A percentile compares a stretch with the other conserved stretches of the same genome.
Evolutionary conservation across 64 coral and sea anemone species (phyloP).

Genomic region (Montipora efflorescens): DNA sequence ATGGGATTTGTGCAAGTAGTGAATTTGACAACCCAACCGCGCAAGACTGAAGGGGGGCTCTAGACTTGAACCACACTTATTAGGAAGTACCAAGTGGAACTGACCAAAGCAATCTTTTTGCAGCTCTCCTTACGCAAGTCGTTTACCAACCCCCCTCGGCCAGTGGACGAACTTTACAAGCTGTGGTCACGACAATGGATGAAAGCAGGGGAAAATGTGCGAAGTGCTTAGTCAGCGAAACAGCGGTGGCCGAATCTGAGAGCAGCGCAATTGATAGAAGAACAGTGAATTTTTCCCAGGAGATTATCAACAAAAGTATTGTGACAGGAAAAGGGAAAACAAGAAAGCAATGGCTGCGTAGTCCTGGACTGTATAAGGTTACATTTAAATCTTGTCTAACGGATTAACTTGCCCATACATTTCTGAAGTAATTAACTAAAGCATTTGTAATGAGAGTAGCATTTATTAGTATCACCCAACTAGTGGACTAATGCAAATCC

Average conservation of each 20-base stretch:
- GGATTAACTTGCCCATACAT: too few relatives aligned
- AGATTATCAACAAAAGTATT: slow-evolving; percentile 43
- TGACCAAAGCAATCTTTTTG: background rate
- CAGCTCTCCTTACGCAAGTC: background rate
- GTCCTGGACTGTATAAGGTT: slow-evolving; percentile 64
- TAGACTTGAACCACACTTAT: background rate
- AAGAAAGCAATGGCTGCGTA: slow-evolving; percentile 55
- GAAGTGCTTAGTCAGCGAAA: background rate
- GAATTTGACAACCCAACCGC: too few relatives aligned
- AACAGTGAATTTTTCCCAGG: background rate
- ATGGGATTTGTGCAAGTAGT: too few relatives aligned
- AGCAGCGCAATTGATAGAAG: background rate
- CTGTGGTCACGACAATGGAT: slow-evolving; percentile 38
- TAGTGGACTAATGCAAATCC: too few relatives aligned
- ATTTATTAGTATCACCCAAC: too few relatives aligned
- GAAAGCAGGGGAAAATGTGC: background rate
- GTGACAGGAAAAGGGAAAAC: background rate
- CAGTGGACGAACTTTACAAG: slow-evolving; percentile 27
- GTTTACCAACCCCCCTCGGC: slow-evolving; percentile 7
- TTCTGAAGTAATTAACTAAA: too few relatives aligned
- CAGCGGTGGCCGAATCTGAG: background rate
- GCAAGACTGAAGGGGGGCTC: too few relatives aligned
- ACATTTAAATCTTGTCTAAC: too few relatives aligned
- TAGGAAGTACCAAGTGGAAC: background rate
- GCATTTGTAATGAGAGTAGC: too few relatives aligned